phyloP scores from a whole-genome alignment of 2,888 invertebrate species.

The Cosmopolites sordidus region DNA sequence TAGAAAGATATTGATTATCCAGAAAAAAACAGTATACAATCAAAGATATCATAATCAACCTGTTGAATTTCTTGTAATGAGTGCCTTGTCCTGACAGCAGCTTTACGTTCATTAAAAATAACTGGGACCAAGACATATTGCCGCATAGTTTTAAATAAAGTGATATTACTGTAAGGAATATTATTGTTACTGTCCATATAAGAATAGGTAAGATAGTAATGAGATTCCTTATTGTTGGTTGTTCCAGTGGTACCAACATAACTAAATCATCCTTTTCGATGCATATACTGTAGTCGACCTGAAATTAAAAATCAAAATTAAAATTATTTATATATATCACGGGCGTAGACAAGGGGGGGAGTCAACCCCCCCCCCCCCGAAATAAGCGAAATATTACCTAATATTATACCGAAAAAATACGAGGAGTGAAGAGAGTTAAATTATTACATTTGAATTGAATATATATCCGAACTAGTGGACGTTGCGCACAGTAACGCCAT shows the following conservation, averaged over 20 bases:
- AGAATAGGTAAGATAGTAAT: not conserved
- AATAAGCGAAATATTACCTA: no score
- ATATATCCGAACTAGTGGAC: no score
- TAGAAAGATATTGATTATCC: conserved; percentile 7
- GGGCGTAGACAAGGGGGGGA: no score
- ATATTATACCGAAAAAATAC: no score
- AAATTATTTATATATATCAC: no score
- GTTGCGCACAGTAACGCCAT: no score
- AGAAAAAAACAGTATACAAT: conserved; percentile 10
- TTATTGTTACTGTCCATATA: not conserved
- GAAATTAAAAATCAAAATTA: no score
- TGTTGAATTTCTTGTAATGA: not conserved
- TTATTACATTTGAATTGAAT: no score
- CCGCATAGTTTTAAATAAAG: conserved; percentile 1
- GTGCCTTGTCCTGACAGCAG: not conserved
- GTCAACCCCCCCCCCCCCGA: no score
- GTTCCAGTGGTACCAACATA: conserved; percentile 7
- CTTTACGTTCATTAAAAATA: conserved; percentile 8
- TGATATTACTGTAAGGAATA: not conserved
- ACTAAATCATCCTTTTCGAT: conserved; percentile 5
- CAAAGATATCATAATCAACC: conserved; percentile 10
- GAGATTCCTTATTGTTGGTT: not conserved
- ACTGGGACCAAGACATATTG: not conserved
- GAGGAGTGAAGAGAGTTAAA: no score
- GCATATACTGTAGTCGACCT: conserved; percentile 10